Percentiles rank a stretch among this genome's conserved stretches.
phyloP scores from a whole-genome alignment of 1,140 invertebrate genomes.

The Drosophila pachea region DNA sequence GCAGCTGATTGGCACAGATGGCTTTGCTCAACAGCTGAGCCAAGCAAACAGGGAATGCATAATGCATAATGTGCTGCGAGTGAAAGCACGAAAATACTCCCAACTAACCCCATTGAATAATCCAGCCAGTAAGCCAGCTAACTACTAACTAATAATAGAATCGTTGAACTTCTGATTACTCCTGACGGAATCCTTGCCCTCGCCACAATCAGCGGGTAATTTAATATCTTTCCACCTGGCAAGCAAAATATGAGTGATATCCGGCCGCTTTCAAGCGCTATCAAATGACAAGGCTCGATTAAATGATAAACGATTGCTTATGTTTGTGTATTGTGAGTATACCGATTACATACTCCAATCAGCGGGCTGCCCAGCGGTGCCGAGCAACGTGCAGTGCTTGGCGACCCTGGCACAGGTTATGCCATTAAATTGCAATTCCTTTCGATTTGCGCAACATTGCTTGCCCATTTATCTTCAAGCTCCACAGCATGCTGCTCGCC shows the following conservation, averaged over 20 bases:
- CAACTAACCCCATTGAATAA: too few relatives aligned
- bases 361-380: background rate
- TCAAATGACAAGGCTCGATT: slow-evolving; percentile 6
- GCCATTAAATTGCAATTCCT: slow-evolving; percentile 73
- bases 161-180: too few relatives aligned
- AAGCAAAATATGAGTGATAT: background rate
- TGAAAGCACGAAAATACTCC: background rate
- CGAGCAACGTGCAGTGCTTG: background rate
- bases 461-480: slow-evolving; percentile 60
- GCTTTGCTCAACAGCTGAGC: slow-evolving; percentile 22
- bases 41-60: slow-evolving; percentile 28
- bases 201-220: too few relatives aligned
- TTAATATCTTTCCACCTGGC: too few relatives aligned
- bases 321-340: slow-evolving; percentile 10
- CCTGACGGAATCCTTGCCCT: too few relatives aligned
- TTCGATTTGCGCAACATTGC: slow-evolving; percentile 66
- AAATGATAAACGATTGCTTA: slow-evolving; percentile 21
- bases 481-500: background rate
- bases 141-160: too few relatives aligned
- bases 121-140: too few relatives aligned
- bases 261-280: background rate
- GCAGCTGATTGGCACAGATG: slow-evolving; percentile 52
- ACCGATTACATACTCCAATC: slow-evolving; percentile 18
- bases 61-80: slow-evolving; percentile 48
- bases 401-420: slow-evolving; percentile 55